Conservation (phyloP, 2,113 vertebrate genomes). For the Megaceryle torquata region DNA sequence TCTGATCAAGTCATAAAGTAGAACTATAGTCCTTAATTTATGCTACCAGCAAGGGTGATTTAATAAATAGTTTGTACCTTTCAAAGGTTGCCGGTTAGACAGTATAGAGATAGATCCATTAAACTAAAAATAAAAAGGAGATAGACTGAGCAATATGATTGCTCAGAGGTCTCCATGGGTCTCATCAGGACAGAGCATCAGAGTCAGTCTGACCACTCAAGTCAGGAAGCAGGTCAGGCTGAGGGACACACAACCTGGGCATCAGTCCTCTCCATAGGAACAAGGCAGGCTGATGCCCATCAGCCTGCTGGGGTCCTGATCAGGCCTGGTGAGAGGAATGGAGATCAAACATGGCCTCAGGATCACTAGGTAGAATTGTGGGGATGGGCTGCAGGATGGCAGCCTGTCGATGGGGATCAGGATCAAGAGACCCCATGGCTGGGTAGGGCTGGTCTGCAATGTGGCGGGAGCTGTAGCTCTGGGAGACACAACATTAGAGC, state of each 20-base stretch:
- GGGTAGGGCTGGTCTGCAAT: not conserved
- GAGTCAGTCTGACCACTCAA: not conserved
- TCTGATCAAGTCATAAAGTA: not conserved
- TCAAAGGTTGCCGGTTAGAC: not conserved
- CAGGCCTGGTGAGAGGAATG: not conserved
- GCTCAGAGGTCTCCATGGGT: not conserved
- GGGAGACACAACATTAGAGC: rapidly evolving
- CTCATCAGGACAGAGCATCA: not conserved
- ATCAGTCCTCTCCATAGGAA: not conserved
- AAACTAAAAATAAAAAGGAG: not conserved
- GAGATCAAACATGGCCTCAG: not conserved
- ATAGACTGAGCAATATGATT: not conserved
- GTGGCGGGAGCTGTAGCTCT: not conserved
- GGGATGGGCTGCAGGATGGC: not conserved
- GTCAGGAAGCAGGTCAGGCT: not conserved
- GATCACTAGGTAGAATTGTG: not conserved
- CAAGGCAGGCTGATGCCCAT: not conserved
- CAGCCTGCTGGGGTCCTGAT: rapidly evolving
- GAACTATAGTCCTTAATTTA: not conserved
- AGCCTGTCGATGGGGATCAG: rapidly evolving
- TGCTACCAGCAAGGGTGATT: not conserved
- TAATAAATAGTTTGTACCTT: not conserved
- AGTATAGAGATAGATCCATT: not conserved
- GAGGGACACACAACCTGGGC: not conserved
- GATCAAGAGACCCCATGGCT: not conserved